Conservation (phyloP, 2,113 vertebrate species). For the Oostethus manadensis region DNA sequence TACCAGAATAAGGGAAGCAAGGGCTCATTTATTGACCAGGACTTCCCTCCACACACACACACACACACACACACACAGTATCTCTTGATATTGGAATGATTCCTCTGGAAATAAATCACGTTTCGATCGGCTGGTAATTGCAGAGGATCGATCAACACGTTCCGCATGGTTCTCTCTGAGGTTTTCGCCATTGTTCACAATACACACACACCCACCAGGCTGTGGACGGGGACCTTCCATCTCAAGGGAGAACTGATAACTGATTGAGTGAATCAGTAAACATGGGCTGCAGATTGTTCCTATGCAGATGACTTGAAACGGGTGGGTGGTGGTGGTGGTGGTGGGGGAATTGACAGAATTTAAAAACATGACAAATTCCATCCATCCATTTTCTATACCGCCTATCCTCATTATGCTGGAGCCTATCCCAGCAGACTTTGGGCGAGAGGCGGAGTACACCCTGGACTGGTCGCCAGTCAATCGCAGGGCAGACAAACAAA, state of each 20-base stretch:
- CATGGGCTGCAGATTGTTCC: slow-evolving; percentile 65
- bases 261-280: slow-evolving; percentile 70
- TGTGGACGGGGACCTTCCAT: slow-evolving; percentile 38
- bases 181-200: slow-evolving; percentile 44
- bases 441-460: too few relatives aligned
- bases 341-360: slow-evolving; percentile 6
- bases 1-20: slow-evolving; percentile 34
- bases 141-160: slow-evolving; percentile 85
- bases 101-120: slow-evolving; percentile 98
- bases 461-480: too few relatives aligned
- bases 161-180: slow-evolving; percentile 66
- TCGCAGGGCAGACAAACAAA: too few relatives aligned
- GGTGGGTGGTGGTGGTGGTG: slow-evolving; percentile 14
- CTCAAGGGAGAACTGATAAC: slow-evolving; percentile 57
- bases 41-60: slow-evolving; percentile 41
- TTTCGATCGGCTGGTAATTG: slow-evolving; percentile 99
- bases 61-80: slow-evolving; percentile 26
- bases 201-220: slow-evolving; percentile 5
- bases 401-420: too few relatives aligned
- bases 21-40: slow-evolving; percentile 85
- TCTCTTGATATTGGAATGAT: slow-evolving; percentile 97
- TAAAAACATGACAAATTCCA: slow-evolving; percentile 19
- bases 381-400: too few relatives aligned
- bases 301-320: slow-evolving; percentile 55
- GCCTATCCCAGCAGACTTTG: too few relatives aligned